A percentile compares a stretch with the other conserved stretches of the same genome.
These are phyloP conservation scores for Catharus ustulatus DNA, from an alignment of 2,797 vertebrate genomes.

Conservation along the genomic window DNA sequence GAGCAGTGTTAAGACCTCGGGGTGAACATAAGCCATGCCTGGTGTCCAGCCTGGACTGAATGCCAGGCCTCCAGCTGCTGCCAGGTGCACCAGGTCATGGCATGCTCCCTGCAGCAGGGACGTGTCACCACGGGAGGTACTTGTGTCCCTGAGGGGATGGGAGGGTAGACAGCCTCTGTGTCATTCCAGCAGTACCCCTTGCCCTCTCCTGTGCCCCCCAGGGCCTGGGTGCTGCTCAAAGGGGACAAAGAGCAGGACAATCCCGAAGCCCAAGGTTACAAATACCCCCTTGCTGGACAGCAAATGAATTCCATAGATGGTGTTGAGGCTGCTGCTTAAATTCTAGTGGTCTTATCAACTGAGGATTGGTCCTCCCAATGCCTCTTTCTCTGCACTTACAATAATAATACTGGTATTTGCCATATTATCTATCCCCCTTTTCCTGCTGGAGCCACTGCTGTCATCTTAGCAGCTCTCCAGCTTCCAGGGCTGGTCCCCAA, in stretches of 20 bases:
- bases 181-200: background rate
- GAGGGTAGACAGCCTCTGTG: background rate
- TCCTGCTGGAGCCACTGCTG: background rate
- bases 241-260: background rate
- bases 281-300: background rate
- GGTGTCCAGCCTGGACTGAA: background rate
- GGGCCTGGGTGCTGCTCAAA: background rate
- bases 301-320: background rate
- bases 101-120: background rate
- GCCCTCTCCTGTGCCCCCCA: background rate
- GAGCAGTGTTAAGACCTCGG: background rate
- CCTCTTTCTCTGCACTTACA: background rate
- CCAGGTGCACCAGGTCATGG: background rate
- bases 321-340: background rate
- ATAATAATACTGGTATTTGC: background rate
- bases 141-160: background rate
- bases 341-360: background rate
- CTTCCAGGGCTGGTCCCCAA: background rate
- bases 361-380: background rate
- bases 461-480: fast-evolving
- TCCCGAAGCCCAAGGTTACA: background rate
- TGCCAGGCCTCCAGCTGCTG: background rate
- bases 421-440: background rate
- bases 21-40: background rate
- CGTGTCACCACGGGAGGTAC: background rate